These are phyloP conservation scores for Cyanoramphus novaezelandiae DNA, from an alignment of 2,113 vertebrate species.

Conservation along the genomic window DNA sequence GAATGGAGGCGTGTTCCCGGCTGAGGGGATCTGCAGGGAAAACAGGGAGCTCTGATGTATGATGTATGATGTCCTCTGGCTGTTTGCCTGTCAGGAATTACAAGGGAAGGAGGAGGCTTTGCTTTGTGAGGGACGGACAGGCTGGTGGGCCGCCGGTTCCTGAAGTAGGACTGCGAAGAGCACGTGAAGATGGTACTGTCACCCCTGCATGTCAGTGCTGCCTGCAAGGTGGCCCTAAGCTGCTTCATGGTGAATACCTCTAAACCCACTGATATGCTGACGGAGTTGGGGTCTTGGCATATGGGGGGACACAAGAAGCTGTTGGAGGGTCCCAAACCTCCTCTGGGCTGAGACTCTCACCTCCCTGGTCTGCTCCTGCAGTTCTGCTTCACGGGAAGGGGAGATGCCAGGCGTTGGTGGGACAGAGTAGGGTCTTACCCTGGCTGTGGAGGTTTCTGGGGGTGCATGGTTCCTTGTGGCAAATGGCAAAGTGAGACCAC, in stretches of 20 bases:
- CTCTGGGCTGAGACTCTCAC: neutral
- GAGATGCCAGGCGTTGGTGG: neutral
- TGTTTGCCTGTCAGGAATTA: neutral
- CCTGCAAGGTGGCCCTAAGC: neutral
- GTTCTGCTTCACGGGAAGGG: neutral
- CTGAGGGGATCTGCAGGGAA: neutral
- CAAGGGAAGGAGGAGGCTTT: neutral
- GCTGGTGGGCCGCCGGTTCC: neutral
- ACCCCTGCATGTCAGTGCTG: neutral
- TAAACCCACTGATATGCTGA: neutral
- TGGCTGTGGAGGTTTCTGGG: rapidly evolving
- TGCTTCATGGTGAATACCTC: neutral
- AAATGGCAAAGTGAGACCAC: neutral
- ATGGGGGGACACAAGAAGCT: neutral
- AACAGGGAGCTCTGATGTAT: neutral
- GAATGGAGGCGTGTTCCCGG: neutral
- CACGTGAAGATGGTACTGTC: neutral
- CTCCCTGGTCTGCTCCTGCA: neutral
- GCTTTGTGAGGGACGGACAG: neutral
- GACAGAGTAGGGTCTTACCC: neutral
- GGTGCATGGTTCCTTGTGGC: rapidly evolving
- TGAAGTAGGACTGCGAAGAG: neutral
- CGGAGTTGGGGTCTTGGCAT: neutral
- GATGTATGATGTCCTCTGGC: neutral
- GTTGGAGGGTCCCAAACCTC: neutral